phyloP scores from a whole-genome alignment of 92 coral and sea anemone species.

The Phenganax stokvisi region DNA sequence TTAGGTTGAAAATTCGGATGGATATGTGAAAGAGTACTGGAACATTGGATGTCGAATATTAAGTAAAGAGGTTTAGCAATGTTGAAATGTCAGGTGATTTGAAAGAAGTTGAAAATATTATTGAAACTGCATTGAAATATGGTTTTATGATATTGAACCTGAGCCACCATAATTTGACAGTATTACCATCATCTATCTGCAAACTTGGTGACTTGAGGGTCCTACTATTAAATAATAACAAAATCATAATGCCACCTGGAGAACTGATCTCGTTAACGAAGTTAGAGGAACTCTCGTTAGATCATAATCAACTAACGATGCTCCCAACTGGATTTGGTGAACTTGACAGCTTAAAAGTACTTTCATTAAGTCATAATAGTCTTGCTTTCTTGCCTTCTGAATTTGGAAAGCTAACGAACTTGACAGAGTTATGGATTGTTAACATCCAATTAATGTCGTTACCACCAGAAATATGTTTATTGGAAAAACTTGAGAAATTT shows the following conservation, averaged over 20 bases:
- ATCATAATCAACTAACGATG: constrained; percentile 88
- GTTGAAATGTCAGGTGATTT: constrained; percentile 71
- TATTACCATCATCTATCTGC: constrained; percentile 69
- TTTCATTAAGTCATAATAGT: constrained; percentile 83
- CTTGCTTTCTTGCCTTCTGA: constrained; percentile 87
- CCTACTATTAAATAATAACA: constrained; percentile 72
- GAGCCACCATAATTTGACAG: constrained; percentile 83
- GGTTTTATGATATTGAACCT: constrained; percentile 61
- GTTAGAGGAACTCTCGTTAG: constrained; percentile 68
- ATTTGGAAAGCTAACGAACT: constrained; percentile 61
- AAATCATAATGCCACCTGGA: constrained; percentile 91
- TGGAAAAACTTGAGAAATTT: constrained; percentile 62
- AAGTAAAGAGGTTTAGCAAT: background rate
- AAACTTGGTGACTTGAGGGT: constrained; percentile 58
- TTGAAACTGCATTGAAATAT: constrained; percentile 55
- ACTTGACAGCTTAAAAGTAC: constrained; percentile 58
- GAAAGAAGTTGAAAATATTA: constrained; percentile 66
- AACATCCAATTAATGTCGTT: constrained; percentile 82
- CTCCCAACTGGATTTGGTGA: constrained; percentile 90
- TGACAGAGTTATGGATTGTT: constrained; percentile 82
- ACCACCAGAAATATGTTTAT: constrained; percentile 85
- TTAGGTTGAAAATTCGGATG: background rate
- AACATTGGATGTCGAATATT: background rate
- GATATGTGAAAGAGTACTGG: background rate
- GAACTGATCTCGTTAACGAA: constrained; percentile 71